Percentiles rank a stretch among this genome's conserved stretches.
These are phyloP conservation scores for Monomorium pharaonis DNA, from an alignment of 1,140 invertebrate genomes.

Conservation along the genomic window DNA sequence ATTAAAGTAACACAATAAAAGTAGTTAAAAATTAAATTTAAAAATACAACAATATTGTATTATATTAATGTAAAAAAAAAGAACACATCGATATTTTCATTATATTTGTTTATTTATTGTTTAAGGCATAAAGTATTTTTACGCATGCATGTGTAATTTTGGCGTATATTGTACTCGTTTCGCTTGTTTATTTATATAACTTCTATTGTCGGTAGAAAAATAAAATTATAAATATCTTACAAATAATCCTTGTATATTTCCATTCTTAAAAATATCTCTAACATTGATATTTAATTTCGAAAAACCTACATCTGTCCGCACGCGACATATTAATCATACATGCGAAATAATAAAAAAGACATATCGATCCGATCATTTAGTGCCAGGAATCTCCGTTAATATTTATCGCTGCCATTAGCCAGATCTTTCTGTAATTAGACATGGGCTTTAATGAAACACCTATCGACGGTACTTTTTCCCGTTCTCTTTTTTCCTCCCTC, in stretches of 20 bases:
- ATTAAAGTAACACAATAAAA: not conserved
- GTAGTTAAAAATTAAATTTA: not conserved
- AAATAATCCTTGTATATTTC: not conserved
- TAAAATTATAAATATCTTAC: not conserved
- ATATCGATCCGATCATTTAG: not conserved
- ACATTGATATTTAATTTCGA: not conserved
- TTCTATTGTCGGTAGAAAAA: not conserved
- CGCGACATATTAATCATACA: not conserved
- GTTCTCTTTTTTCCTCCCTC: not conserved
- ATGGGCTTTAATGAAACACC: not conserved
- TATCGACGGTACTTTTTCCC: not conserved
- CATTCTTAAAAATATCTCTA: not conserved
- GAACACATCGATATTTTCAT: too few relatives aligned
- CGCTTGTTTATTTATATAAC: not conserved
- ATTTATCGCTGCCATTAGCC: not conserved
- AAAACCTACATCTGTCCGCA: not conserved
- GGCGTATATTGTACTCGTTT: not conserved
- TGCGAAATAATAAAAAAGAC: not conserved
- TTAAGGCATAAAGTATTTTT: not conserved
- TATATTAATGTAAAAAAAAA: not conserved
- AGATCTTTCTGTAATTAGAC: conserved; percentile 28
- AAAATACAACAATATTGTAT: not conserved
- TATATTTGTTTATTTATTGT: too few relatives aligned
- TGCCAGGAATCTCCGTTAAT: not conserved
- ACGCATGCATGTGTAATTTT: not conserved